Percentiles rank a stretch among this genome's conserved stretches.
Evolutionary conservation across 2,797 vertebrate species (phyloP).

Genomic region (Vireo griseus): DNA sequence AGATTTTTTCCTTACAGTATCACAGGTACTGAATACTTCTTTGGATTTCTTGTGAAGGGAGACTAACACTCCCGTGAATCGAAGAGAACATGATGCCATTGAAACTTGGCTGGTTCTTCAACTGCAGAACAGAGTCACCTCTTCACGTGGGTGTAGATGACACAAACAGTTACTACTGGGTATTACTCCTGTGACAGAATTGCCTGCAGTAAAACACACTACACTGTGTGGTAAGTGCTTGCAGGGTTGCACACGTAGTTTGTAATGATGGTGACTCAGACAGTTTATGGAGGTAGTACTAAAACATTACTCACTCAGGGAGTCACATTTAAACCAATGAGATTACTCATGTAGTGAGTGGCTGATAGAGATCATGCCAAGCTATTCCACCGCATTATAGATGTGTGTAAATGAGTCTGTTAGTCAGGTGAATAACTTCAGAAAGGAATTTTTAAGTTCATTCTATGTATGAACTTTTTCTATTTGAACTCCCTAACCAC

Average conservation of each 20-base stretch:
- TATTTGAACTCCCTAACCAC: not conserved
- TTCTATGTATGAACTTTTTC: not conserved
- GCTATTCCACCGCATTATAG: not conserved
- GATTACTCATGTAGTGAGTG: not conserved
- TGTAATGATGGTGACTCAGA: slow-evolving; percentile 7
- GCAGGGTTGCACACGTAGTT: not conserved
- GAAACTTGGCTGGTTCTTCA: not conserved
- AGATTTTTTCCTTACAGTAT: not conserved
- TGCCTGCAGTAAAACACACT: not conserved
- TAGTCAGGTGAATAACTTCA: not conserved
- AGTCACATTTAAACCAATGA: not conserved
- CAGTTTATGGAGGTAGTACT: not conserved
- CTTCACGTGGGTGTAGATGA: not conserved
- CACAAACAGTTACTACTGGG: not conserved
- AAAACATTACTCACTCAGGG: slow-evolving; percentile 12
- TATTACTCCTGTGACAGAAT: not conserved
- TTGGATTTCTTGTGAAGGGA: not conserved
- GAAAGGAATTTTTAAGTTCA: not conserved
- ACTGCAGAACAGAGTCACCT: not conserved
- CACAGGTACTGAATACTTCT: not conserved
- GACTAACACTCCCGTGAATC: fast-evolving
- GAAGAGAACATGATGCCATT: not conserved
- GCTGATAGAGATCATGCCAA: slow-evolving; percentile 17
- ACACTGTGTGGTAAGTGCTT: not conserved
- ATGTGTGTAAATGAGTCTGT: not conserved